phyloP scores from a whole-genome alignment of 1,140 invertebrate genomes.

The Panagrolaimus sp. region DNA sequence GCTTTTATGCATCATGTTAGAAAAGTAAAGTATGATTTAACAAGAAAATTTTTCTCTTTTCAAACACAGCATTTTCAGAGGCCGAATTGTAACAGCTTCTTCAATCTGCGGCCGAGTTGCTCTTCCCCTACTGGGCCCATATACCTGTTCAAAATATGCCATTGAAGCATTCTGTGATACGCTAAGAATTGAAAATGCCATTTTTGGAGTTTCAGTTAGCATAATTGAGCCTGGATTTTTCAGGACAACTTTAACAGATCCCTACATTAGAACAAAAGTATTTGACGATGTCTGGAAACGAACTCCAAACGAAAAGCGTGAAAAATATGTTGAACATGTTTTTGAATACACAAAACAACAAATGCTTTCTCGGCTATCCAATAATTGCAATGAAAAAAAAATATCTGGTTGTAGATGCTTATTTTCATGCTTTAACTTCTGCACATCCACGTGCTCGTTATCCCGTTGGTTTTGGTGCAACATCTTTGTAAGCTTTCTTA shows the following conservation, averaged over 20 bases:
- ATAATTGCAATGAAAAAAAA: constrained; percentile 1
- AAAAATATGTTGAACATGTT: neutral
- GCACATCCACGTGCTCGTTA: constrained; percentile 16
- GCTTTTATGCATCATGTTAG: constrained; percentile 37
- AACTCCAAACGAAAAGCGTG: neutral
- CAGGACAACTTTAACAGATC: constrained; percentile 1
- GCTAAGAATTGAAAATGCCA: constrained; percentile 26
- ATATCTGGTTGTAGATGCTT: constrained; percentile 17
- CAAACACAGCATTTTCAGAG: constrained; percentile 20
- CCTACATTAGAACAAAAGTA: neutral
- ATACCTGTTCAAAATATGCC: constrained; percentile 37
- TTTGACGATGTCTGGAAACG: neutral
- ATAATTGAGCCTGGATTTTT: constrained; percentile 41
- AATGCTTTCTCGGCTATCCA: neutral
- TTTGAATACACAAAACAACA: neutral
- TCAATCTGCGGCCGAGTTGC: constrained; percentile 34
- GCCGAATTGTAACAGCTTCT: constrained; percentile 34
- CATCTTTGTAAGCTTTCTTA: neutral
- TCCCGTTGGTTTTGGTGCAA: constrained; percentile 12
- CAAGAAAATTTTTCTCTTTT: no score
- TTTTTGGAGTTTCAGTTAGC: constrained; percentile 30
- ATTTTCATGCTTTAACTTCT: constrained; percentile 15
- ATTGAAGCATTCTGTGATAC: constrained; percentile 33
- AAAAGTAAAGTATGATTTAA: constrained; percentile 21
- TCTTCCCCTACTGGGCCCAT: constrained; percentile 29